Conservation (phyloP, 2,888 invertebrate genomes). For the Stratiomys singularior region DNA sequence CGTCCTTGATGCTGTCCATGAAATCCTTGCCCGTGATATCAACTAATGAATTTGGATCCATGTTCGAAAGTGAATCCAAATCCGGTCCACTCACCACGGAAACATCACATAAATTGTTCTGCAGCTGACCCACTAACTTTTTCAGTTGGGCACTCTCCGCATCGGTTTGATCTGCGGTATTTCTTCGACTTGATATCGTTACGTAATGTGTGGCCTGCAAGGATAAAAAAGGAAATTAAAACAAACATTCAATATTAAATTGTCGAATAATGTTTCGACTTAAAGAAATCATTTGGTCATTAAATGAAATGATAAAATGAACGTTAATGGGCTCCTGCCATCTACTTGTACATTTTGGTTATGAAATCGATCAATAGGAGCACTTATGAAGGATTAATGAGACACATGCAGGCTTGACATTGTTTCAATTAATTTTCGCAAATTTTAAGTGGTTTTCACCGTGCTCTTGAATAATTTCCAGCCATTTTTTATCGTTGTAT, state of each 20-base stretch:
- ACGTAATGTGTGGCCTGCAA: conserved; percentile 64
- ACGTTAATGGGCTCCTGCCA: neutral
- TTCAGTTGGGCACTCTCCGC: conserved; percentile 71
- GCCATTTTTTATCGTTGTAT: neutral
- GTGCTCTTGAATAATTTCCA: conserved; percentile 23
- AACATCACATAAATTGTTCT: conserved; percentile 85
- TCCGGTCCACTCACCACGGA: conserved; percentile 86
- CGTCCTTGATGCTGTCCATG: conserved; percentile 73
- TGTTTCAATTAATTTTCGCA: conserved; percentile 7
- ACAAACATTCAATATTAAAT: neutral
- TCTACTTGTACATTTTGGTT: neutral
- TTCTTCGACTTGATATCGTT: conserved; percentile 66
- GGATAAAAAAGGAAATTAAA: conserved; percentile 37
- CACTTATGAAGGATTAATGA: neutral
- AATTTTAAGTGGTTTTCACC: conserved; percentile 17
- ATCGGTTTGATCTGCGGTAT: conserved; percentile 63
- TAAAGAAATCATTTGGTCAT: too few species aligned
- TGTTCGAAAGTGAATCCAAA: conserved; percentile 84
- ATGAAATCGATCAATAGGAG: neutral
- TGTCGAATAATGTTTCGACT: neutral
- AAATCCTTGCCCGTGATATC: conserved; percentile 84
- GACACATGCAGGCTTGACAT: neutral
- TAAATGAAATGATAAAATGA: conserved; percentile 31
- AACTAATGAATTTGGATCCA: conserved; percentile 88
- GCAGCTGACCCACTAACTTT: conserved; percentile 80